Evolutionary conservation across 2,888 invertebrate species (phyloP), one percentile per base, ranked within the genome.

Genomic region (Chymomyza fuscimana): DNA sequence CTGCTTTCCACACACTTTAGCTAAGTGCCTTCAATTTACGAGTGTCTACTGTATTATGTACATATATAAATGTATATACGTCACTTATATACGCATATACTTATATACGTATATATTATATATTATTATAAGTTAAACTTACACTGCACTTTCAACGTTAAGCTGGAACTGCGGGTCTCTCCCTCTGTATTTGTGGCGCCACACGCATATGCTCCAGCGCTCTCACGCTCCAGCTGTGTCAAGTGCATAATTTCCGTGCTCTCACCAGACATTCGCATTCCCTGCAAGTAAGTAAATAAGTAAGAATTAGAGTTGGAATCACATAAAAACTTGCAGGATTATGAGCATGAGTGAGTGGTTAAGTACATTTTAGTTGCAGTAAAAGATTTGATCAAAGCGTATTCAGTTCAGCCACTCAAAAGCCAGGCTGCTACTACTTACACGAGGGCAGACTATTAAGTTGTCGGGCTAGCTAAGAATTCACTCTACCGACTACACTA

Each of bases 111-210:
- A n/a, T 58, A 15, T 36, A 52, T 72, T 64, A 54, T 64, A 22
- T 58, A 32, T 58, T 46, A 64, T 58, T 66, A 25, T 67, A 66
- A 46, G 40, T 12, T 6, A 46, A 79, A 95, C 96, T 96, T 93
- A 97, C 97, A 96, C 91, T 96, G 94, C 80, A 97, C 94, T 90
- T 94, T 94, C 64, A 97, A 92, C 68, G 94, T 94, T 72, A 96
- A 92, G 6, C 96, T 94, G 66, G 95, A 94, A 89, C 97, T 97
- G 78, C 95, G 93, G 4, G 95, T 95, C 90, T 95, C 95, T 61
- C 97, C 97, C 89, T 97, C 96, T 1, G 94, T 93, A 90, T 97
- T 97, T 73, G 94, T 93, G 5, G 96, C 97, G 65, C 96, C 94
- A 90, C 97, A 97, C 36, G 96, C 94, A 91, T 97, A 97, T 67